A percentile compares a stretch with the other conserved stretches of the same genome.
phyloP scores from a whole-genome alignment of 2,797 vertebrate genomes.

The Gymnodraco acuticeps region DNA sequence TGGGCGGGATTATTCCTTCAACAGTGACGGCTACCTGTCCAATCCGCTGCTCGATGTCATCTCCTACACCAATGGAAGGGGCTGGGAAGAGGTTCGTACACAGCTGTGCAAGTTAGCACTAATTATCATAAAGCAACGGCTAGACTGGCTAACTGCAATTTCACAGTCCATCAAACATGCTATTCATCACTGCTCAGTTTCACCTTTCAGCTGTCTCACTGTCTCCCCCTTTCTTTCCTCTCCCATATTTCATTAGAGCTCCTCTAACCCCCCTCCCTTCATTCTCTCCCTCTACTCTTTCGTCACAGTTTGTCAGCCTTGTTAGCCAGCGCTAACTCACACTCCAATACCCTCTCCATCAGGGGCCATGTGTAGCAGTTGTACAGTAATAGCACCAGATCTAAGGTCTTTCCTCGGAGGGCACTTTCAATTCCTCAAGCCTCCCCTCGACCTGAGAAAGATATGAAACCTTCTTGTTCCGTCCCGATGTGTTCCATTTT shows the following conservation, averaged over 20 bases:
- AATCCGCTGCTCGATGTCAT: conserved; percentile 95
- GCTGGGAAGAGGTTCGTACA: conserved; percentile 94
- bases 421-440: conserved; percentile 29
- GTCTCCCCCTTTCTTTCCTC: background rate
- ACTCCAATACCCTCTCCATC: conserved; percentile 13
- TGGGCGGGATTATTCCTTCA: conserved; percentile 94
- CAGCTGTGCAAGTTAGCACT: conserved; percentile 14
- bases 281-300: conserved; percentile 1
- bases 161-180: conserved; percentile 66
- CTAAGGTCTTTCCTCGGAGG: conserved; percentile 26
- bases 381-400: conserved; percentile 47
- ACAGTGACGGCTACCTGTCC: conserved; percentile 93
- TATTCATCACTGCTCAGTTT: conserved; percentile 48
- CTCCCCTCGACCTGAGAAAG: conserved; percentile 23
- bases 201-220: conserved; percentile 47
- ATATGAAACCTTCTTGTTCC: conserved; percentile 44
- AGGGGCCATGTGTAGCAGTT: conserved; percentile 13
- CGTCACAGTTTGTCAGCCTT: conserved; percentile 31
- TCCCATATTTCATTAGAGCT: conserved; percentile 46
- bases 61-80: conserved; percentile 91
- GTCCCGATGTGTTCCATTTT: conserved; percentile 22
- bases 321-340: conserved; percentile 43
- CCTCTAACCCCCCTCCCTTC: background rate
- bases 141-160: conserved; percentile 48
- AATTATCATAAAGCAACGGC: conserved; percentile 33